These are phyloP conservation scores for Varanus salvator DNA, from an alignment of 2,113 vertebrate species.

Conservation along the genomic window DNA sequence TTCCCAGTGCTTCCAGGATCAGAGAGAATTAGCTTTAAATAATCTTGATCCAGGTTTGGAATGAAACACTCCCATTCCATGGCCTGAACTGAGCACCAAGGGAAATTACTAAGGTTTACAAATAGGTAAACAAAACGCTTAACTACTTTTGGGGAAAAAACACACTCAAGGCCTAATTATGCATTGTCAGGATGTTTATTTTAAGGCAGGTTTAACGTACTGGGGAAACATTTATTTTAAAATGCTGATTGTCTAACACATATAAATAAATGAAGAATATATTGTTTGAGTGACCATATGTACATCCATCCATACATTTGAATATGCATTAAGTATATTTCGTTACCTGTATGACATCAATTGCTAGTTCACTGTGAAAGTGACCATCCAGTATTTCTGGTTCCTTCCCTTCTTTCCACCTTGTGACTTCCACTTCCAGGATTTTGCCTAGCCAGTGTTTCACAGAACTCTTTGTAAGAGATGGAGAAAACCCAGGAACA, in stretches of 20 bases:
- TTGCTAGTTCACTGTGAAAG: slow-evolving; percentile 85
- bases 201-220: neutral
- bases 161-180: neutral
- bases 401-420: slow-evolving; percentile 77
- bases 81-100: neutral
- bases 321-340: neutral
- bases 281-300: no score
- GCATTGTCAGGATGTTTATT: no score
- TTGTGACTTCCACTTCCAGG: slow-evolving; percentile 80
- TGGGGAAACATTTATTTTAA: slow-evolving; percentile 23
- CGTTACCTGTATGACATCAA: slow-evolving; percentile 88
- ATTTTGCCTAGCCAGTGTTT: slow-evolving; percentile 73
- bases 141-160: no score
- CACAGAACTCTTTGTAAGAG: slow-evolving; percentile 66
- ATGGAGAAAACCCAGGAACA: slow-evolving; percentile 25
- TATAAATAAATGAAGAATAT: neutral
- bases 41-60: neutral
- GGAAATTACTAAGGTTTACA: neutral
- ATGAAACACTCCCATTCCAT: neutral
- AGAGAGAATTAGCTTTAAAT: neutral
- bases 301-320: no score
- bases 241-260: neutral
- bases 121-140: neutral
- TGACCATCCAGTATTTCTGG: slow-evolving; percentile 78
- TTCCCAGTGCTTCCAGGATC: neutral